phyloP scores from a whole-genome alignment of 1,140 invertebrate species.

The Drosophila punjabiensis region DNA sequence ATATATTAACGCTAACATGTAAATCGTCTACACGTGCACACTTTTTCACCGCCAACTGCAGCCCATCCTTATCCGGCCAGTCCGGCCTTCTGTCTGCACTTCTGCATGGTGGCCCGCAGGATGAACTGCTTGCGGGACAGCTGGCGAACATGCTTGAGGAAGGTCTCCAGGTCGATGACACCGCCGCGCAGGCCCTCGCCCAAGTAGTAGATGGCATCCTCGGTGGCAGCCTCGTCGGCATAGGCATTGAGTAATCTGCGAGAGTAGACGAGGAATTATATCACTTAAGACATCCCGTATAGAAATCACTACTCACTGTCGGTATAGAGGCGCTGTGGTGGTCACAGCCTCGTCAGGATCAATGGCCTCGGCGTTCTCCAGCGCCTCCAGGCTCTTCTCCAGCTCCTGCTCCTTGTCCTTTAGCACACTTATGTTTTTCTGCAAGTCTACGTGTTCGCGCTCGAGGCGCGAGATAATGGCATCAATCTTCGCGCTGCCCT shows the following conservation, averaged over 20 bases:
- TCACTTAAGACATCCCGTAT: no score
- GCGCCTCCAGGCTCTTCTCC: conserved; percentile 91
- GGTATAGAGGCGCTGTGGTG: conserved; percentile 97
- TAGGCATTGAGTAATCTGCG: conserved; percentile 95
- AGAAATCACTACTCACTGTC: conserved; percentile 89
- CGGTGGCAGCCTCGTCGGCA: conserved; percentile 98
- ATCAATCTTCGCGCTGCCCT: conserved; percentile 94
- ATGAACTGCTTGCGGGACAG: conserved; percentile 98
- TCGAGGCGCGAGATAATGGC: conserved; percentile 93
- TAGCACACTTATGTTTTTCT: conserved; percentile 93
- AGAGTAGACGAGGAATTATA: background rate
- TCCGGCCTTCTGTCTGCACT: conserved; percentile 98
- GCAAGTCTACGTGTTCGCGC: conserved; percentile 94
- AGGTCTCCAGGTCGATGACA: conserved; percentile 97
- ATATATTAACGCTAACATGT: conserved; percentile 58
- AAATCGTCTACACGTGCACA: conserved; percentile 45
- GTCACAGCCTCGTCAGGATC: conserved; percentile 98
- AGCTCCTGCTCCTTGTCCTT: conserved; percentile 95
- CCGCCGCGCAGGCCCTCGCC: conserved; percentile 97
- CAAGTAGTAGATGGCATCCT: conserved; percentile 99
- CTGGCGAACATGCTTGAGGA: conserved; percentile 98
- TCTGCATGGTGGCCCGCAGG: conserved; percentile 96
- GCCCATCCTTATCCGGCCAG: conserved; percentile 87
- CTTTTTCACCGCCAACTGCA: conserved; percentile 18
- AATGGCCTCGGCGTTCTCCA: conserved; percentile 92